phyloP scores from a whole-genome alignment of 2,888 invertebrate genomes.

The Tenthredo notha region DNA sequence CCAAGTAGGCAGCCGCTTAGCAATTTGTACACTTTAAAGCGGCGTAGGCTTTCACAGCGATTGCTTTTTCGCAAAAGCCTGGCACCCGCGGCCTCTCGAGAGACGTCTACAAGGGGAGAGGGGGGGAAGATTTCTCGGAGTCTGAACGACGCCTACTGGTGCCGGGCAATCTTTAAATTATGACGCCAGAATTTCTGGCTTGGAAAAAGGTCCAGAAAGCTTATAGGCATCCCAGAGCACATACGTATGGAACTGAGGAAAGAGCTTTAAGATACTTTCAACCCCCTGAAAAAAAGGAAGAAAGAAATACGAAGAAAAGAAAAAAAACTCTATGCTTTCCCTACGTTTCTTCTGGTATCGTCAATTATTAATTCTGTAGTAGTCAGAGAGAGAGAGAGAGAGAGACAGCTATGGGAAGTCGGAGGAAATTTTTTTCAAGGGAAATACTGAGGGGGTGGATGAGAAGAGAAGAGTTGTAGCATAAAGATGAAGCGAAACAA shows the following conservation, averaged over 20 bases:
- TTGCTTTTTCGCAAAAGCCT: slow-evolving; percentile 64
- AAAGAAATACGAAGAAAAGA: not conserved
- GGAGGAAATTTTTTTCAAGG: not conserved
- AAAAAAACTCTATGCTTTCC: not conserved
- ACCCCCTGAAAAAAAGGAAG: not conserved
- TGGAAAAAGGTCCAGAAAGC: slow-evolving; percentile 32
- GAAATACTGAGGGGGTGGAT: not conserved
- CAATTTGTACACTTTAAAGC: slow-evolving; percentile 51
- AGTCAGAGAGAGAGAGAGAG: not conserved
- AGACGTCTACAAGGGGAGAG: slow-evolving; percentile 3
- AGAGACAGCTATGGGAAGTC: too few relatives aligned
- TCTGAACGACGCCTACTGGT: slow-evolving; percentile 28
- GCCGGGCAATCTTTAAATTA: slow-evolving; percentile 49
- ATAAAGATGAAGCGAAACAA: not conserved
- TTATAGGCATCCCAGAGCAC: not conserved
- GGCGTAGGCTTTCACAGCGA: slow-evolving; percentile 69
- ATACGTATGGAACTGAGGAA: not conserved
- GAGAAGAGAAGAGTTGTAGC: not conserved
- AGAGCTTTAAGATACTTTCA: slow-evolving; percentile 16
- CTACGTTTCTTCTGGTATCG: not conserved
- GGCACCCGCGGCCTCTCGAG: slow-evolving; percentile 10
- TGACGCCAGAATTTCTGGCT: slow-evolving; percentile 37
- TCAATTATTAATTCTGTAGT: slow-evolving; percentile 12
- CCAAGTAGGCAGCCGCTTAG: slow-evolving; percentile 32
- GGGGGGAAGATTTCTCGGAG: not conserved